Evolutionary conservation across 1,140 invertebrate species (phyloP), one percentile per base, ranked within the genome.

Genomic region (Limonius californicus): DNA sequence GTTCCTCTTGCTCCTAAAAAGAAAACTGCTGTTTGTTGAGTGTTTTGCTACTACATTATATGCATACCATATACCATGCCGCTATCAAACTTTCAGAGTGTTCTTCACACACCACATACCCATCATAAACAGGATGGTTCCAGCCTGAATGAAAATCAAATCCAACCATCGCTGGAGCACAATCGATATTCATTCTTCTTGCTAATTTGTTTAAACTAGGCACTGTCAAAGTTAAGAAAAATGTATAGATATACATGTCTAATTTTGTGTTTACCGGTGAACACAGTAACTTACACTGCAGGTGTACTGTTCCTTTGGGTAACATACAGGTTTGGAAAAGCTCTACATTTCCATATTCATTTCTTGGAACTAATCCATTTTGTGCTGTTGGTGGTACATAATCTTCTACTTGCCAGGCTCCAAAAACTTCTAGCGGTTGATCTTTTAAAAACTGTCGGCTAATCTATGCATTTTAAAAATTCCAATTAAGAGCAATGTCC

Each of bases 301-400:
- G 77, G 74, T 98, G 93, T 8, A 95, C 94, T 27, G 92, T 94
- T 70, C 94, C 95, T 77, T 87, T 89, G 0, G 98, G 97, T 68
- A 99, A 79, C 97, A 99, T 99, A 66, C 85, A 89, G 0, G 85
- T 83, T 75, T 97, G 90, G 73, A 96, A 99, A 9, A 99, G 77
- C 77, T 99, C 97, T 0, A 99, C 94, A 81, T 99, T 99, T 43
- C 97, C 97, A 80, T 95, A 99, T 12, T 92, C 93, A 83, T 99
- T 99, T 61, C 94, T 84, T 0, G 97, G 97, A 11, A 99, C 93
- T 67, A 90, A 83, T 0, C 96, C 97, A 82, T 97, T 86, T 69
- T 90, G 86, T 12, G 95, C 95, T 47, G 83, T 84, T 3, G 94
- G 93, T 8, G 95, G 94, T 47, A 89, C 86, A 73, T 96, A 99